Conservation (phyloP, 30 jellyfish, hydroid and myxozoan genomes). For the Haliclystus octoradiatus region DNA sequence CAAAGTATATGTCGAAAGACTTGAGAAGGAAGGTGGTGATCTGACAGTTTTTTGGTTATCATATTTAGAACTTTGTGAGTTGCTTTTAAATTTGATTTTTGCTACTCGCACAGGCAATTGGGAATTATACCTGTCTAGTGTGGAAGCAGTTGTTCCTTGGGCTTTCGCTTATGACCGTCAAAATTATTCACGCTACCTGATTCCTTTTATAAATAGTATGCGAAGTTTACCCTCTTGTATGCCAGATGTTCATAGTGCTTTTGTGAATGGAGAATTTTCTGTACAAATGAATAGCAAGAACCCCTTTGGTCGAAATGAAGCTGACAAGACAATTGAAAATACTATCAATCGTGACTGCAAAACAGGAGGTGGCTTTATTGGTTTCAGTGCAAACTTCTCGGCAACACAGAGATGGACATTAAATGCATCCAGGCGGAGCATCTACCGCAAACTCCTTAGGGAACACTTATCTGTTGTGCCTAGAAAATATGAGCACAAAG, state of each 20-base stretch:
- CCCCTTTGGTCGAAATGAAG: slow-evolving; percentile 31
- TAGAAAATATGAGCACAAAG: slow-evolving; percentile 25
- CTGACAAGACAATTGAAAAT: slow-evolving; percentile 31
- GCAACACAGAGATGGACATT: slow-evolving; percentile 24
- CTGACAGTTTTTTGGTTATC: slow-evolving; percentile 17
- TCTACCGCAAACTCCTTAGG: slow-evolving; percentile 1
- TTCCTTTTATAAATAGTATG: slow-evolving; percentile 9
- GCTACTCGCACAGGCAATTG: slow-evolving; percentile 28
- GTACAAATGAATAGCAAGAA: slow-evolving; percentile 13
- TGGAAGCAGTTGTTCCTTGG: slow-evolving; percentile 12
- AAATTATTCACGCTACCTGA: slow-evolving; percentile 32
- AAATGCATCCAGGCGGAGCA: slow-evolving; percentile 8
- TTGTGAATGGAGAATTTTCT: slow-evolving; percentile 19
- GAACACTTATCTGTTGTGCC: slow-evolving; percentile 16
- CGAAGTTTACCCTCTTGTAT: slow-evolving; percentile 4
- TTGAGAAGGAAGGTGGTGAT: slow-evolving; percentile 1
- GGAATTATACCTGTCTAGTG: slow-evolving; percentile 24
- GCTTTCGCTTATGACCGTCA: slow-evolving; percentile 32
- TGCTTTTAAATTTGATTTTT: not conserved
- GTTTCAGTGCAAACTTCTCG: slow-evolving; percentile 17
- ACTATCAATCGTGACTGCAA: slow-evolving; percentile 29
- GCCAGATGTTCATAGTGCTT: slow-evolving; percentile 25
- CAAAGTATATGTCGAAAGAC: too few species aligned
- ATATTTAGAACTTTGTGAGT: slow-evolving; percentile 16
- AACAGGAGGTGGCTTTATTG: slow-evolving; percentile 16